Evolutionary conservation across 2,888 invertebrate genomes (phyloP), one percentile per base, ranked within the genome.

Genomic region (Ectemnius continuus): DNA sequence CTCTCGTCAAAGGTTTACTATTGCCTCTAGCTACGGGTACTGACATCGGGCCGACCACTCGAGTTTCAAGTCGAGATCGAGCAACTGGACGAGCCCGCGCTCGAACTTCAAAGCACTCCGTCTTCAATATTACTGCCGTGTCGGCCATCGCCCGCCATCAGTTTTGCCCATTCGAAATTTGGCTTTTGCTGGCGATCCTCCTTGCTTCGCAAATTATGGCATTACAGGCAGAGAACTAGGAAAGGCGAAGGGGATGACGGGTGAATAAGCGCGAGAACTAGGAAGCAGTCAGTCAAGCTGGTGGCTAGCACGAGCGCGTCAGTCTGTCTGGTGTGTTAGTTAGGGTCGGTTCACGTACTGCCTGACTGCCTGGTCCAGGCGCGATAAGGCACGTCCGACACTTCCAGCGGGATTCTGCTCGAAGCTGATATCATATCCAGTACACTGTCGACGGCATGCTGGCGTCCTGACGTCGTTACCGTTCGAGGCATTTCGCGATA

Each of bases 371-470:
- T 89, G 89, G 89, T 85, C 86, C 88, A 87, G 84, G 85, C 85
- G 88, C 89, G 89, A 89, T 89, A 89, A 89, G 90, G 88, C 90
- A 89, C 89, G 90, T 90, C 89, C 89, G 84, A 89, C 89, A 88
- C 89, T 89, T 88, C 84, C 88, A 88, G 76, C 80, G 81, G 85
- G 86, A 88, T 87, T 85, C 87, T 88, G 89, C 86, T 87, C 85
- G 76, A 84, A 81, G 87, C 89, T 89, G 89, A 89, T 89, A 89
- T 86, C 86, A 86, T 86, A 85, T 85, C 87, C 86, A 82, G 83
- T 82, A 80, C 80, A 80, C 82, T 77, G 79, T 77, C 84, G 81
- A 82, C 81, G 36, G 36, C 36, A 36, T 8, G 11, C 36, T 11
- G 8, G 36, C 36, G 11, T 36, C 8, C 36, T 36, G 8, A 11